Percentiles rank a stretch among this genome's conserved stretches.
These are phyloP conservation scores for Vultur gryphus DNA, from an alignment of 2,797 vertebrate species.

Conservation along the genomic window DNA sequence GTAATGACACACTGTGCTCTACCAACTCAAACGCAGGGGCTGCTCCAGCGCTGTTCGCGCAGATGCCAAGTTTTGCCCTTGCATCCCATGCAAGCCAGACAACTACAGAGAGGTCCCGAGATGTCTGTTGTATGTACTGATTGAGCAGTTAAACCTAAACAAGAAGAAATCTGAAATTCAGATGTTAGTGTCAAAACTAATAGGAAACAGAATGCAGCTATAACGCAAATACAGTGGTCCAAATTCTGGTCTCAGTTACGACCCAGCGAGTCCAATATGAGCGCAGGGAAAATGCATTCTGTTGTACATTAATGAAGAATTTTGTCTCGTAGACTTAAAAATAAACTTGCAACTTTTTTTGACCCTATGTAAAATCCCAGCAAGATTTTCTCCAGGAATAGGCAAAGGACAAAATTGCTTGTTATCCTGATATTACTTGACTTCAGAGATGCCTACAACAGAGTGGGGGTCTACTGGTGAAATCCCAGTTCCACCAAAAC, in stretches of 20 bases:
- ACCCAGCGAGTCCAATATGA: neutral
- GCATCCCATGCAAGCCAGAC: neutral
- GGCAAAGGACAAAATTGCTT: neutral
- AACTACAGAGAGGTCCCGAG: neutral
- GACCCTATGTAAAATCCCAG: conserved; percentile 14
- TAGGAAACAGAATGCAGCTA: conserved; percentile 12
- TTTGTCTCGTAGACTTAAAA: neutral
- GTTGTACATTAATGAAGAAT: neutral
- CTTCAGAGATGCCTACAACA: neutral
- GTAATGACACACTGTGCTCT: neutral
- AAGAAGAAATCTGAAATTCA: conserved; percentile 44
- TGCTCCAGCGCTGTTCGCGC: neutral
- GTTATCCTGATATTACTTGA: neutral
- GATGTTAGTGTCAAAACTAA: conserved; percentile 36
- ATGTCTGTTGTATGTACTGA: neutral
- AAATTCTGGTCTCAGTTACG: neutral
- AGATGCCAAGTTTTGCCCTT: neutral
- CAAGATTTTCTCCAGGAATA: neutral
- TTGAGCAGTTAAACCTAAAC: neutral
- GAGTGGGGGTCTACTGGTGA: neutral
- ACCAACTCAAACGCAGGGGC: neutral
- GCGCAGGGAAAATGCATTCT: neutral
- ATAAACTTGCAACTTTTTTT: conserved; percentile 18
- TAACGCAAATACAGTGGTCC: neutral
- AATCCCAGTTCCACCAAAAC: neutral